These are phyloP conservation scores for Nysson spinosus DNA, from an alignment of 2,888 invertebrate genomes.

Conservation along the genomic window DNA sequence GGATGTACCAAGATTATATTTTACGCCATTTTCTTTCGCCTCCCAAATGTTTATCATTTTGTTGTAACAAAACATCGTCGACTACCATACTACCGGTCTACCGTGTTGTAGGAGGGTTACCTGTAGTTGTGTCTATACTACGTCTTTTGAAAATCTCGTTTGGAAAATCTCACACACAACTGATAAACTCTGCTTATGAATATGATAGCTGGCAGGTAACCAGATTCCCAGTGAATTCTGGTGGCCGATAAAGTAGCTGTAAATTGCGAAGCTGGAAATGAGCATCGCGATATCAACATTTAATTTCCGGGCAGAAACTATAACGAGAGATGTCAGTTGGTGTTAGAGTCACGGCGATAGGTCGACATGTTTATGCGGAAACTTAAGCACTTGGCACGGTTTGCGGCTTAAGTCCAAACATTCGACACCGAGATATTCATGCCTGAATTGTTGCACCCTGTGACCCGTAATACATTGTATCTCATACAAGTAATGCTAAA, in stretches of 20 bases:
- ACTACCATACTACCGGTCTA: too few relatives aligned
- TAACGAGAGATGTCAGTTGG: slow-evolving; percentile 18
- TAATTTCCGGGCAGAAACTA: slow-evolving; percentile 34
- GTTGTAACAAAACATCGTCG: too few relatives aligned
- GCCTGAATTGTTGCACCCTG: slow-evolving; percentile 1
- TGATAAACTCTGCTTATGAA: too few relatives aligned
- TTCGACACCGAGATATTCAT: slow-evolving; percentile 8
- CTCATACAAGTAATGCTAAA: not conserved
- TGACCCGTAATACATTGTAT: not conserved
- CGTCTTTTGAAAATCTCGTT: not conserved
- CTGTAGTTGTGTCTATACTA: too few relatives aligned
- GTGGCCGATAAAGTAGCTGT: slow-evolving; percentile 28
- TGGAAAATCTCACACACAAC: not conserved
- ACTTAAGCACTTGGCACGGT: slow-evolving; percentile 31
- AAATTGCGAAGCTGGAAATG: slow-evolving; percentile 35
- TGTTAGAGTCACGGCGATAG: slow-evolving; percentile 17
- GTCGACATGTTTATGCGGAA: slow-evolving; percentile 50
- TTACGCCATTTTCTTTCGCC: too few relatives aligned
- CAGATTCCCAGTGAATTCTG: too few relatives aligned
- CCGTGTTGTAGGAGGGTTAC: too few relatives aligned
- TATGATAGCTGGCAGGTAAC: too few relatives aligned
- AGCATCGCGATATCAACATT: slow-evolving; percentile 40
- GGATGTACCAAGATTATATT: too few relatives aligned
- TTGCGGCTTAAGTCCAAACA: slow-evolving; percentile 4
- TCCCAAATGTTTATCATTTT: too few relatives aligned